Percentiles rank a stretch among this genome's conserved stretches.
Evolutionary conservation across 2,113 vertebrate genomes (phyloP).

Genomic region (Oncorhynchus tshawytscha): DNA sequence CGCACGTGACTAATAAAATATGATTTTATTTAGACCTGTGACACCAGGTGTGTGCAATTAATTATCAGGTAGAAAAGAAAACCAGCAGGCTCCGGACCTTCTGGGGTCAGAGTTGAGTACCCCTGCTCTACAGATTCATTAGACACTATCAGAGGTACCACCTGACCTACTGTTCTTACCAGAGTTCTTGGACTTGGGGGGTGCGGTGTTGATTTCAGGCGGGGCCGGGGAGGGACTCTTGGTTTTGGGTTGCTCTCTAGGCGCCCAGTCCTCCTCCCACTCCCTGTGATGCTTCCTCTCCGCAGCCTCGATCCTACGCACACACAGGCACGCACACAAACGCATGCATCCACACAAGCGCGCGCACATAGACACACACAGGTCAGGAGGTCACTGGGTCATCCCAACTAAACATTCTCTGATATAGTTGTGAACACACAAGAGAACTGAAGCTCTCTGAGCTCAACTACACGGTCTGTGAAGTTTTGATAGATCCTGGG

Average conservation of each 20-base stretch:
- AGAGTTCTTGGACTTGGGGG: slow-evolving; percentile 81
- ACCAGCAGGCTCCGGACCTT: too few species aligned
- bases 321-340: neutral
- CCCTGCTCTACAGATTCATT: too few species aligned
- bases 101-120: too few species aligned
- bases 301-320: slow-evolving; percentile 80
- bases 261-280: slow-evolving; percentile 95
- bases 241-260: slow-evolving; percentile 76
- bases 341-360: too few species aligned
- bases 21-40: too few species aligned
- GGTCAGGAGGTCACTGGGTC: neutral
- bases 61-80: too few species aligned
- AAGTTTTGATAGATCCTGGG: too few species aligned
- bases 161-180: slow-evolving; percentile 52
- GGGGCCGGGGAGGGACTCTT: slow-evolving; percentile 48
- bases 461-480: too few species aligned
- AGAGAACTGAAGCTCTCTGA: too few species aligned
- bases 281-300: slow-evolving; percentile 87
- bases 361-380: neutral
- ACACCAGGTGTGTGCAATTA: too few species aligned
- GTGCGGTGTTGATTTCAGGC: slow-evolving; percentile 71
- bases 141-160: neutral
- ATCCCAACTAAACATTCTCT: neutral
- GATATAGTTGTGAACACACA: too few species aligned
- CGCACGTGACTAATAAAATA: too few species aligned